Evolutionary conservation across 1,140 invertebrate genomes (phyloP).

Genomic region (Micrasema longulum): DNA sequence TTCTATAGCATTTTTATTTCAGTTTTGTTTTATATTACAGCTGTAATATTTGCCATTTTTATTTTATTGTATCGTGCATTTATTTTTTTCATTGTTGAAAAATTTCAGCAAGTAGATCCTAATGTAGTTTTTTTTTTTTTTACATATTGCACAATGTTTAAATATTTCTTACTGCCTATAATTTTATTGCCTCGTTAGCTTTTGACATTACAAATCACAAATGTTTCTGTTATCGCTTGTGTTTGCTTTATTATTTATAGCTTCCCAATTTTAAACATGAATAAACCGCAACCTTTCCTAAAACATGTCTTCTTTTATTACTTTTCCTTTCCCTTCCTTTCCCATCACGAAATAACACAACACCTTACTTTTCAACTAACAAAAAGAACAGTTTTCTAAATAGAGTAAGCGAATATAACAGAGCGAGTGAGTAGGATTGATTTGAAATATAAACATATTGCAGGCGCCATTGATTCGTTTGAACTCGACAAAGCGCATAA

Average conservation of each 20-base stretch:
- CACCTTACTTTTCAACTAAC: not conserved
- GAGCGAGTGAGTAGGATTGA: not conserved
- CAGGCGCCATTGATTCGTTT: conserved; percentile 75
- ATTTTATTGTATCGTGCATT: no score
- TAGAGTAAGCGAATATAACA: no score
- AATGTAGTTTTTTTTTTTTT: no score
- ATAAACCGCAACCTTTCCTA: conserved; percentile 30
- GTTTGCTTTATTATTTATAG: conserved; percentile 1
- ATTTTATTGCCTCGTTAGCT: not conserved
- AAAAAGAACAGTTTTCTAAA: not conserved
- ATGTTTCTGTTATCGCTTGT: not conserved
- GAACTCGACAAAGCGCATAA: conserved; percentile 87
- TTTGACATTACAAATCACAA: not conserved
- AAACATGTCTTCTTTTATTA: conserved; percentile 26
- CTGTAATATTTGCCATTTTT: no score
- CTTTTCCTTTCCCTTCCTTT: conserved; percentile 18
- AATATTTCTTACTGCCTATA: no score
- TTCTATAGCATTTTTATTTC: no score
- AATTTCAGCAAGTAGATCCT: no score
- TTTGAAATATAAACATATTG: conserved; percentile 50
- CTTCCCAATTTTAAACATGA: not conserved
- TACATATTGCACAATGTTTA: no score
- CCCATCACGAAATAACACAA: not conserved
- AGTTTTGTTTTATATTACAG: no score
- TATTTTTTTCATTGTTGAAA: no score